Evolutionary conservation across 2,113 vertebrate genomes (phyloP).

Genomic region (Cranoglanis bouderius): DNA sequence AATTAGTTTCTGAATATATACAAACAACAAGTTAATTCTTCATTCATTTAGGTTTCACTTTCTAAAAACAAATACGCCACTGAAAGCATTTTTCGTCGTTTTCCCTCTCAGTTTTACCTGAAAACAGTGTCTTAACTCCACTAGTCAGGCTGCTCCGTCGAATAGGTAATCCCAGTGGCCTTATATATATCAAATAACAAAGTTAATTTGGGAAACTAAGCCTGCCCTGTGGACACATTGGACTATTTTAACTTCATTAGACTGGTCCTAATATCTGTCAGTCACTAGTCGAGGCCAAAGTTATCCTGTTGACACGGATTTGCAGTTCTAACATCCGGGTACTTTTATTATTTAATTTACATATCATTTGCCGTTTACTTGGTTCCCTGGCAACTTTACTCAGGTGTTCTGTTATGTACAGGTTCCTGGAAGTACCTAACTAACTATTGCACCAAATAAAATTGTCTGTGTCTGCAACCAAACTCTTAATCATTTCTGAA

Average conservation of each 20-base stretch:
- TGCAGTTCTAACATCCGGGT: neutral
- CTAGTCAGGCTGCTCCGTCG: neutral
- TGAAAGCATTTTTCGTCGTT: neutral
- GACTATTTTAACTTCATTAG: neutral
- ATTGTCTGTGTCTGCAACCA: neutral
- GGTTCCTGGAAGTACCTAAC: neutral
- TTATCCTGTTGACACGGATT: slow-evolving; percentile 5
- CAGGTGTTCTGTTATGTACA: neutral
- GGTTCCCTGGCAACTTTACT: neutral
- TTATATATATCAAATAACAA: slow-evolving; percentile 34
- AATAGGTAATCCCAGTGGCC: neutral
- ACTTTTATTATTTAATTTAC: neutral
- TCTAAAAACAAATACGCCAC: neutral
- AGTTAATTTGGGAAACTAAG: slow-evolving; percentile 48
- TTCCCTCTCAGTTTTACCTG: neutral
- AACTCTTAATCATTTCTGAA: neutral
- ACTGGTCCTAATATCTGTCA: slow-evolving; percentile 30
- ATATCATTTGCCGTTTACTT: neutral
- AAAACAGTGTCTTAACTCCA: neutral
- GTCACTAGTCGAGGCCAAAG: neutral
- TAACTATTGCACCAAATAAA: neutral
- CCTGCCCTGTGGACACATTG: neutral
- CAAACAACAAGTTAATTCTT: neutral
- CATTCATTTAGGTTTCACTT: neutral
- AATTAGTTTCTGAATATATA: neutral